Percentiles rank a stretch among this genome's conserved stretches.
Evolutionary conservation across 2,888 invertebrate species (phyloP).

Genomic region (Tromatobia lineatoria): DNA sequence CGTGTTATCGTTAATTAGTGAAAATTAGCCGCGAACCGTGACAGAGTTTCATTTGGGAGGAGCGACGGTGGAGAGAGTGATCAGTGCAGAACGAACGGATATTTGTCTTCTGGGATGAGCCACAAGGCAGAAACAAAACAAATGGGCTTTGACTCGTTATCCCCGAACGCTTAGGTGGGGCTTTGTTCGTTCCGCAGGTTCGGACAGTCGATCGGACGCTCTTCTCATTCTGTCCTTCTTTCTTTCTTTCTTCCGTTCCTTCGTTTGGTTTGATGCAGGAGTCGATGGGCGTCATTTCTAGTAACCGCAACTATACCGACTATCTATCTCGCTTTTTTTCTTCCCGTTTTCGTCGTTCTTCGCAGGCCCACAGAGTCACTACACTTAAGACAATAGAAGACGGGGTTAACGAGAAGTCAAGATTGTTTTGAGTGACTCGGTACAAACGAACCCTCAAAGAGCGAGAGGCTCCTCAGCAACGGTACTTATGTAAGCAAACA

Average conservation of each 20-base stretch:
- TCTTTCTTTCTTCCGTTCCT: slow-evolving; percentile 55
- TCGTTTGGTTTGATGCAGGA: slow-evolving; percentile 14
- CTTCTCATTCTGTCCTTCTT: slow-evolving; percentile 47
- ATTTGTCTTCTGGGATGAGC: slow-evolving; percentile 46
- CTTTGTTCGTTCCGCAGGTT: slow-evolving; percentile 61
- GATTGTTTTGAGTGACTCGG: slow-evolving; percentile 74
- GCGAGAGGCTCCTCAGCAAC: slow-evolving; percentile 55
- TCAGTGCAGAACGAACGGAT: slow-evolving; percentile 42
- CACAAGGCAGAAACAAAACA: slow-evolving; percentile 58
- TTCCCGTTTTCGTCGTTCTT: slow-evolving; percentile 63
- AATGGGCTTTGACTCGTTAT: slow-evolving; percentile 66
- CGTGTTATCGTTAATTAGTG: slow-evolving; percentile 61
- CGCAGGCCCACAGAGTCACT: slow-evolving; percentile 60
- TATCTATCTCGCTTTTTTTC: slow-evolving; percentile 24
- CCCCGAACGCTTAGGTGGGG: slow-evolving; percentile 67
- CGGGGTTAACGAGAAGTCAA: slow-evolving; percentile 71
- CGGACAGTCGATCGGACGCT: slow-evolving; percentile 47
- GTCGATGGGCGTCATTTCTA: slow-evolving; percentile 23
- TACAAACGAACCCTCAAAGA: slow-evolving; percentile 66
- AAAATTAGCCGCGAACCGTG: slow-evolving; percentile 49
- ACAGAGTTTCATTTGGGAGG: slow-evolving; percentile 39
- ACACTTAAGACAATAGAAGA: slow-evolving; percentile 72
- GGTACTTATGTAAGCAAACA: slow-evolving; percentile 50
- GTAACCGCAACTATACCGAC: slow-evolving; percentile 49
- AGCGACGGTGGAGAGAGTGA: neutral